Conservation (phyloP, 2,797 vertebrate species). For the Martes flavigula region DNA sequence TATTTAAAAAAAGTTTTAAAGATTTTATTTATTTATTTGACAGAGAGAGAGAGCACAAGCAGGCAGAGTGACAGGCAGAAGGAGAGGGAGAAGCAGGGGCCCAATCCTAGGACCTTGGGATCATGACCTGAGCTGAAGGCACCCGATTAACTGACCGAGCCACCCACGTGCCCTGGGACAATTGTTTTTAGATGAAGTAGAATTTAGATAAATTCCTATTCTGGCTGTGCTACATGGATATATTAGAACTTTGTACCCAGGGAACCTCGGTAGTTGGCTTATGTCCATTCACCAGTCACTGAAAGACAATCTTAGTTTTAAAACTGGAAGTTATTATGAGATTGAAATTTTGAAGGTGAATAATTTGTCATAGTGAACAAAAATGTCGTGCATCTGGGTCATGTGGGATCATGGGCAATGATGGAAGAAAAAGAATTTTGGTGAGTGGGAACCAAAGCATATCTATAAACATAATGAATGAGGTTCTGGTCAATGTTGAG, state of each 20-base stretch:
- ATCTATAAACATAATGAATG: background rate
- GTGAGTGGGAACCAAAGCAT: background rate
- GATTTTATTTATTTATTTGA: no score
- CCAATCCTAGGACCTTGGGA: no score
- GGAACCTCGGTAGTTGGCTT: background rate
- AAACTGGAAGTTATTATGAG: background rate
- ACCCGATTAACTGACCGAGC: no score
- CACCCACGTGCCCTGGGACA: background rate
- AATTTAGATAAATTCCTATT: background rate
- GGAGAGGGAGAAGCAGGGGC: no score
- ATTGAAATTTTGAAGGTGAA: background rate
- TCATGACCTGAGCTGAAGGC: no score
- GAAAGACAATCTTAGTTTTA: background rate
- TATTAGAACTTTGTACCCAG: background rate
- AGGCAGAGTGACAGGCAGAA: no score
- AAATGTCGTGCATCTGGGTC: background rate
- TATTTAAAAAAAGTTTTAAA: no score
- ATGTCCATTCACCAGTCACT: background rate
- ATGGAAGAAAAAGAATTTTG: background rate
- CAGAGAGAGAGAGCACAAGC: no score
- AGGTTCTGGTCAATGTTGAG: background rate
- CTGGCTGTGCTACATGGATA: background rate
- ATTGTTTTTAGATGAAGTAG: background rate
- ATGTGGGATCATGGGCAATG: background rate
- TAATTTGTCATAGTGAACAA: background rate